These are phyloP conservation scores for Gymnopithys bicolor DNA, from an alignment of 2,797 vertebrate genomes.

Conservation along the genomic window DNA sequence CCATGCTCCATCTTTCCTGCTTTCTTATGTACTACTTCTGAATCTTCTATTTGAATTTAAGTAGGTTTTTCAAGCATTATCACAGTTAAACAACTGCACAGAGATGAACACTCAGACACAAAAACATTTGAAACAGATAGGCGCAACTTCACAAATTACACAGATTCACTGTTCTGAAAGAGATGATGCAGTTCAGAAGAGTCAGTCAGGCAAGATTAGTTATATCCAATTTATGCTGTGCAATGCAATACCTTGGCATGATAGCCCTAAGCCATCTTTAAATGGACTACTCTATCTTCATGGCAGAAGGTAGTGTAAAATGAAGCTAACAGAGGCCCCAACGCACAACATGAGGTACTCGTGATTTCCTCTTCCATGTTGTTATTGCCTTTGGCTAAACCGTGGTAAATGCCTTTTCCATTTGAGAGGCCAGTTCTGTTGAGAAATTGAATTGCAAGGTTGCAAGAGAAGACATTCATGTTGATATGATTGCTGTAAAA, in stretches of 20 bases:
- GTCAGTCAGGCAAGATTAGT: background rate
- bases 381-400: background rate
- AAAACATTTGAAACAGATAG: background rate
- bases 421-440: background rate
- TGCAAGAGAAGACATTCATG: background rate
- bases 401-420: background rate
- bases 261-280: background rate
- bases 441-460: background rate
- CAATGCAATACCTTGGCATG: background rate
- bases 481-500: background rate
- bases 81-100: background rate
- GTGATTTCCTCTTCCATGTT: background rate
- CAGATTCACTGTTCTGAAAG: rapidly evolving
- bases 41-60: background rate
- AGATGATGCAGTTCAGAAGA: background rate
- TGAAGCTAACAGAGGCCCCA: background rate
- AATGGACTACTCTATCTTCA: background rate
- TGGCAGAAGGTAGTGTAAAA: background rate
- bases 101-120: background rate
- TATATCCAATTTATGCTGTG: rapidly evolving
- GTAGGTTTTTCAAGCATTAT: background rate
- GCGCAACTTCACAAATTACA: background rate
- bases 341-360: background rate
- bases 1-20: background rate
- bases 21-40: background rate